These are phyloP conservation scores for Macrotis lagotis DNA, from an alignment of 2,113 vertebrate genomes.

Conservation along the genomic window DNA sequence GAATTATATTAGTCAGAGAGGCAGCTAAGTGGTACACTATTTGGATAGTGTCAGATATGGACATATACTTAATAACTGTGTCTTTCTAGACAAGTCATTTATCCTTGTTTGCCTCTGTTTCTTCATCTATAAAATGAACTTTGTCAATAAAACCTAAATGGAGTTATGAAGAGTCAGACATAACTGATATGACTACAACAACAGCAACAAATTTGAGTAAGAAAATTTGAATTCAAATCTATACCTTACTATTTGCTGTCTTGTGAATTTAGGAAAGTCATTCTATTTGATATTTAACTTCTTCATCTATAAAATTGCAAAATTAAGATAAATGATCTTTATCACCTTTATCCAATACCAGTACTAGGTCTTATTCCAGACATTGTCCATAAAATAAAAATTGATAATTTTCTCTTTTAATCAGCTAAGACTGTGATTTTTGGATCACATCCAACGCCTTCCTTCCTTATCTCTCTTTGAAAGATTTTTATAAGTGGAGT, in stretches of 20 bases:
- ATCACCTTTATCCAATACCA: background rate
- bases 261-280: background rate
- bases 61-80: background rate
- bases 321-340: background rate
- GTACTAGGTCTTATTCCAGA: background rate
- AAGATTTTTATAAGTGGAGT: background rate
- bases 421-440: background rate
- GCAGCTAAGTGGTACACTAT: no score
- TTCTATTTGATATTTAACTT: background rate
- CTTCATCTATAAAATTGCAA: background rate
- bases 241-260: background rate
- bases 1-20: background rate
- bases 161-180: no score
- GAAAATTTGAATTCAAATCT: background rate
- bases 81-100: background rate
- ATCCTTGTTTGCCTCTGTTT: background rate
- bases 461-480: background rate
- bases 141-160: no score
- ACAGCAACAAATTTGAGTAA: background rate
- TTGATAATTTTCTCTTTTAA: background rate
- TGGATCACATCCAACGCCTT: background rate
- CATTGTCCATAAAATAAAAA: background rate
- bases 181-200: no score
- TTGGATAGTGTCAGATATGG: background rate
- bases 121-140: background rate